These are phyloP conservation scores for Cydia splendana DNA, from an alignment of 1,140 invertebrate genomes.

Conservation along the genomic window DNA sequence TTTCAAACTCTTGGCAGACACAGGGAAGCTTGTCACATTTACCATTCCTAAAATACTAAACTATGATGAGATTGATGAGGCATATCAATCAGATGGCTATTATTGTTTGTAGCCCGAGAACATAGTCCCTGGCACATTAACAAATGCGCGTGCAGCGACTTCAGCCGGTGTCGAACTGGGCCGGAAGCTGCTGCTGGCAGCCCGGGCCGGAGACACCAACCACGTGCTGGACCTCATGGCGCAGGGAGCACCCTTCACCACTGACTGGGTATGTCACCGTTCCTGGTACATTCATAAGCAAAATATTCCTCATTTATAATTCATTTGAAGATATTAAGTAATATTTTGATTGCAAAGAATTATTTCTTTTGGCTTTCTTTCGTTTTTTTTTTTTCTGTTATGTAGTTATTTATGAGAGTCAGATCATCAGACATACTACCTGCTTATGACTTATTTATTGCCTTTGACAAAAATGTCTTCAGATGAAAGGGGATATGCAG, in stretches of 20 bases:
- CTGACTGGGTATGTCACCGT: conserved; percentile 88
- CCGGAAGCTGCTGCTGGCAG: conserved; percentile 89
- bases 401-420: too few species aligned
- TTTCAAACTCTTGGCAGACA: too few species aligned
- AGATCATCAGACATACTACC: too few species aligned
- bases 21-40: too few species aligned
- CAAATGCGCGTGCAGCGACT: conserved; percentile 35
- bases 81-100: neutral
- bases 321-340: too few species aligned
- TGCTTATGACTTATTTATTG: too few species aligned
- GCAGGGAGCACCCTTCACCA: conserved; percentile 94
- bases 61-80: neutral
- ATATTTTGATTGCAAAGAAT: too few species aligned
- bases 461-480: too few species aligned
- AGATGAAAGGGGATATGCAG: too few species aligned
- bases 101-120: neutral
- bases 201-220: conserved; percentile 88
- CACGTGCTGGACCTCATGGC: conserved; percentile 90
- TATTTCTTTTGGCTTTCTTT: too few species aligned
- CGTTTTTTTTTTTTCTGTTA: too few species aligned
- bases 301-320: too few species aligned
- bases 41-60: neutral
- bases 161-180: conserved; percentile 83
- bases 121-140: conserved; percentile 1
- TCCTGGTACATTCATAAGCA: conserved; percentile 89